These are phyloP conservation scores for Zaprionus ornatus DNA, from an alignment of 1,140 invertebrate species.

Conservation along the genomic window DNA sequence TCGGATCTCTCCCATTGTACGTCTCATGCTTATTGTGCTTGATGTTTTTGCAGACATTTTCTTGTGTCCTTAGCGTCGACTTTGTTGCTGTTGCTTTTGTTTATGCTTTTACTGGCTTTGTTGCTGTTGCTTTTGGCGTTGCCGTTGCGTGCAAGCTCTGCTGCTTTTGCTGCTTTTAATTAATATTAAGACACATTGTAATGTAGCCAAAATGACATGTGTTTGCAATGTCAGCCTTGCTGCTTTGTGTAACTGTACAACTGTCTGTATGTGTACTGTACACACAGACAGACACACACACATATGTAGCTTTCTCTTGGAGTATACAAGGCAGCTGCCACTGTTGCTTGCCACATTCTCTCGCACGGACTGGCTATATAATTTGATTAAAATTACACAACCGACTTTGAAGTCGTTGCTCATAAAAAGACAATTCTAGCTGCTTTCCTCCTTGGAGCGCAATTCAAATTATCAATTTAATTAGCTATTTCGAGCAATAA, in stretches of 20 bases:
- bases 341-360: slow-evolving; percentile 2
- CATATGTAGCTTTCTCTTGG: not conserved
- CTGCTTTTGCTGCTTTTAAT: slow-evolving; percentile 76
- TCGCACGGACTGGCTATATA: slow-evolving; percentile 34
- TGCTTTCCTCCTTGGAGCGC: not conserved
- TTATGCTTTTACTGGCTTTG: slow-evolving; percentile 19
- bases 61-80: slow-evolving; percentile 28
- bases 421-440: slow-evolving; percentile 3
- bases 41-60: slow-evolving; percentile 21
- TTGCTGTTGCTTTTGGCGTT: slow-evolving; percentile 4
- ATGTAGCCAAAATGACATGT: slow-evolving; percentile 72
- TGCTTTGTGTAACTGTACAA: slow-evolving; percentile 38
- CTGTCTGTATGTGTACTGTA: slow-evolving; percentile 3
- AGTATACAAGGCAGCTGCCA: not conserved
- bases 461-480: slow-evolving; percentile 32
- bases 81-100: slow-evolving; percentile 19
- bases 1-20: slow-evolving; percentile 51
- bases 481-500: slow-evolving; percentile 22
- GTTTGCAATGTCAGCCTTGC: slow-evolving; percentile 43
- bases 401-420: slow-evolving; percentile 22
- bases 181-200: slow-evolving; percentile 76
- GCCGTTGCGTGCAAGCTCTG: slow-evolving; percentile 46
- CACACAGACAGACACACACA: not conserved
- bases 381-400: slow-evolving; percentile 56
- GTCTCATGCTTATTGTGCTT: slow-evolving; percentile 25